Percentiles rank a stretch among this genome's conserved stretches.
phyloP scores from a whole-genome alignment of 1,140 invertebrate genomes.

The Patella vulgata region DNA sequence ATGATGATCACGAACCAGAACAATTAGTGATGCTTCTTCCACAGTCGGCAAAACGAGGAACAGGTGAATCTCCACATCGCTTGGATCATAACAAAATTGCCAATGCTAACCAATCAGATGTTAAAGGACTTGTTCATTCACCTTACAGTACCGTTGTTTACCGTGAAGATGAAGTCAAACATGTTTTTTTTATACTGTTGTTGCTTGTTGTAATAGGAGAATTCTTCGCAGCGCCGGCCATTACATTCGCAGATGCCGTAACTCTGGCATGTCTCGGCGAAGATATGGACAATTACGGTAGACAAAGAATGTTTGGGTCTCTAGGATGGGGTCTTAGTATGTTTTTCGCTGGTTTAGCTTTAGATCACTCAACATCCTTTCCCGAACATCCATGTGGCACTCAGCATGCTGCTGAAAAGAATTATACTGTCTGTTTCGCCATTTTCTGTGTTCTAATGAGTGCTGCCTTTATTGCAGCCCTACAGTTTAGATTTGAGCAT shows the following conservation, averaged over 20 bases:
- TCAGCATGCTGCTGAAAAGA: slow-evolving; percentile 76
- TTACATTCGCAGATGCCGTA: slow-evolving; percentile 82
- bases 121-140: slow-evolving; percentile 87
- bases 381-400: slow-evolving; percentile 81
- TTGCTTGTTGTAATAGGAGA: slow-evolving; percentile 94
- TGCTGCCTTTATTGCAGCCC: slow-evolving; percentile 91
- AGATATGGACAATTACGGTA: slow-evolving; percentile 87
- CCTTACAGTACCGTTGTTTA: slow-evolving; percentile 95
- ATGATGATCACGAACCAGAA: slow-evolving; percentile 6
- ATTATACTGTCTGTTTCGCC: slow-evolving; percentile 98
- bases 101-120: slow-evolving; percentile 71
- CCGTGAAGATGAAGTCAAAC: slow-evolving; percentile 86
- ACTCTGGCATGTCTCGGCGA: slow-evolving; percentile 90
- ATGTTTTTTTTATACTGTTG: slow-evolving; percentile 88
- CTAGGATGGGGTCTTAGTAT: slow-evolving; percentile 97
- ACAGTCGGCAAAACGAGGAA: slow-evolving; percentile 9
- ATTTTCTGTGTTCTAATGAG: slow-evolving; percentile 98
- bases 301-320: slow-evolving; percentile 98
- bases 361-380: slow-evolving; percentile 94
- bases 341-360: slow-evolving; percentile 95
- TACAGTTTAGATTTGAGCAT: slow-evolving; percentile 71
- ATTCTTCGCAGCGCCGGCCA: slow-evolving; percentile 96
- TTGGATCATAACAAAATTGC: slow-evolving; percentile 76
- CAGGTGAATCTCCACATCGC: slow-evolving; percentile 53
- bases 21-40: slow-evolving; percentile 11